Evolutionary conservation across 2,888 invertebrate genomes (phyloP), one percentile per base, ranked within the genome.

Genomic region (Lypha dubia): DNA sequence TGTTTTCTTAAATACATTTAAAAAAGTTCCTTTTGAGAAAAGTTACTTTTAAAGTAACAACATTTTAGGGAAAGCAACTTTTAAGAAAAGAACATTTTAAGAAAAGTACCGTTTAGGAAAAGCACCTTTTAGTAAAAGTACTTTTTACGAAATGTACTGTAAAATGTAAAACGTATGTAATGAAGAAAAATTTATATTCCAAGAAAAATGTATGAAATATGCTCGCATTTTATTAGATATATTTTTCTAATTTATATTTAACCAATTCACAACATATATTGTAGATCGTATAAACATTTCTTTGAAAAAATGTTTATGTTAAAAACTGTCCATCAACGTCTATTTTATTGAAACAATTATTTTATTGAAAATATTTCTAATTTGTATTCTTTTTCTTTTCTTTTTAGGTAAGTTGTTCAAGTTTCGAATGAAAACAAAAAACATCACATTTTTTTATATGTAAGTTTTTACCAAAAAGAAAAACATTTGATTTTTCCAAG

Each of bases 331-430:
- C n/a, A n/a, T n/a, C n/a, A n/a, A n/a, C n/a, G n/a, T n/a, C n/a
- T n/a, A n/a, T n/a, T n/a, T n/a, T n/a, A n/a, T n/a, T n/a, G n/a
- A n/a, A n/a, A n/a, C n/a, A n/a, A 20, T 49, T 44, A 17, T 35
- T 32, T 13, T 38, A 24, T 49, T 38, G 22, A 17, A 20, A 58
- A 28, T 3, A n/a, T 46, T 44, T 3, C 28, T 60, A 49, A 62
- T 1, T 17, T 13, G 0, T 15, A 20, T 49, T 65, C 32, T 58
- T 49, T 58, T 49, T 76, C 8, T 56, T 58, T 49, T 76, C 49
- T 38, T 76, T 76, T 67, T 38, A 76, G 76, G 76, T 76, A 68
- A 76, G 76, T 76, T 58, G 32, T 15, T 24, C 28, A 13, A 38
- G 11, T 4, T 20, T 0, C 3, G n/a, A 13, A 38, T 20, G 38